A percentile compares a stretch with the other conserved stretches of the same genome.
Conservation (phyloP, 2,113 vertebrate species). For the Amblyornis subalaris region DNA sequence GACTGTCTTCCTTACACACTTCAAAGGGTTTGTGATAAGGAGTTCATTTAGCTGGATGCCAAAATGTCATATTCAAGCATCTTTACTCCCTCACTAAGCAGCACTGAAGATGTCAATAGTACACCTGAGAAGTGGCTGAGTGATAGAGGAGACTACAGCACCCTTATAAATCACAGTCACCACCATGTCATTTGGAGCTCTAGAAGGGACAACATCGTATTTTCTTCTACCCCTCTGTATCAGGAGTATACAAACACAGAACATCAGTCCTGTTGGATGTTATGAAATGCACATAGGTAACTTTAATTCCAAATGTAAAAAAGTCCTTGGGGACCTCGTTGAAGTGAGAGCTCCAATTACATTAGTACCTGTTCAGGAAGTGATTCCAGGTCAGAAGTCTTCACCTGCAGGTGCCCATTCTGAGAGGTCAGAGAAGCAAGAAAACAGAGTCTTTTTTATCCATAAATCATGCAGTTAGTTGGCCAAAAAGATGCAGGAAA, state of each 20-base stretch:
- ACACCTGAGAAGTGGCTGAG: not conserved
- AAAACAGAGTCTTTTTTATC: not conserved
- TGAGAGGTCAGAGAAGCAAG: not conserved
- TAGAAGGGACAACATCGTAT: not conserved
- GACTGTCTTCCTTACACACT: not conserved
- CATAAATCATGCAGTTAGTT: not conserved
- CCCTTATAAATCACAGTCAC: not conserved
- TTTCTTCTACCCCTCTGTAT: not conserved
- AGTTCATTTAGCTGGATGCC: not conserved
- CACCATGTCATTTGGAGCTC: not conserved
- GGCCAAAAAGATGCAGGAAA: not conserved
- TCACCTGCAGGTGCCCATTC: not conserved
- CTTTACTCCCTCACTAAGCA: not conserved
- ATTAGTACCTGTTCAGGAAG: not conserved
- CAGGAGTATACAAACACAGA: not conserved
- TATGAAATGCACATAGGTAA: not conserved
- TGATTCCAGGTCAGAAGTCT: not conserved
- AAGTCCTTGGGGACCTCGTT: not conserved
- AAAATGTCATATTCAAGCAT: not conserved
- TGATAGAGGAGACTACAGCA: not conserved
- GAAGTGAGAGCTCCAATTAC: not conserved
- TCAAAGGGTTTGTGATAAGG: not conserved
- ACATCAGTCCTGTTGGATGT: not conserved
- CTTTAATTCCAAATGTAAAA: not conserved
- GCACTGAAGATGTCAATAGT: not conserved